These are phyloP conservation scores for Oxygymnocypris stewartii DNA, from an alignment of 2,113 vertebrate species.

Conservation along the genomic window DNA sequence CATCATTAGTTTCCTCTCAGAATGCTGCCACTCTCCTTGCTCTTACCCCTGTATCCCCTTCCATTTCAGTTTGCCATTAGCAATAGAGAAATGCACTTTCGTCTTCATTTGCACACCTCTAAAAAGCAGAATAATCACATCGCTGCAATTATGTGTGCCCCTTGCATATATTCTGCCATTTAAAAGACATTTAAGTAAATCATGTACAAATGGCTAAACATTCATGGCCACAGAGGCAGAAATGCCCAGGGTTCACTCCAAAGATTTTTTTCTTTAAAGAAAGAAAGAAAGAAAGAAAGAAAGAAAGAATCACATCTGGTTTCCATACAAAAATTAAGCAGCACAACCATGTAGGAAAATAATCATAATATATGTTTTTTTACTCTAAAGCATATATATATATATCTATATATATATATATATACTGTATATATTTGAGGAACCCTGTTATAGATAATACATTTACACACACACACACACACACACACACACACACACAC, in stretches of 20 bases:
- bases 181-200: background rate
- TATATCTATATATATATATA: too few relatives aligned
- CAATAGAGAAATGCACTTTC: constrained; percentile 38
- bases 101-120: constrained; percentile 42
- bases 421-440: too few relatives aligned
- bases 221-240: background rate
- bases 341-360: background rate
- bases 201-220: background rate
- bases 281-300: too few relatives aligned
- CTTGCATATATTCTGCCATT: background rate
- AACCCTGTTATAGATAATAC: too few relatives aligned
- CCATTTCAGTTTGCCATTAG: constrained; percentile 27
- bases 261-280: too few relatives aligned
- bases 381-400: background rate
- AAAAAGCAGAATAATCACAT: constrained; percentile 40
- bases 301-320: background rate
- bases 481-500: too few relatives aligned
- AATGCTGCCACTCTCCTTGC: constrained; percentile 17
- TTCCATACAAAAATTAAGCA: background rate
- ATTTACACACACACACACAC: too few relatives aligned
- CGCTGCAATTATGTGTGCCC: background rate
- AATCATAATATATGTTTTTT: background rate
- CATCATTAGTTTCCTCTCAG: background rate
- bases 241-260: constrained; percentile 2
- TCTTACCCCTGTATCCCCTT: constrained; percentile 37